A percentile compares a stretch with the other conserved stretches of the same genome.
Evolutionary conservation across 2,888 invertebrate species (phyloP).

Genomic region (Catocala fraxini): DNA sequence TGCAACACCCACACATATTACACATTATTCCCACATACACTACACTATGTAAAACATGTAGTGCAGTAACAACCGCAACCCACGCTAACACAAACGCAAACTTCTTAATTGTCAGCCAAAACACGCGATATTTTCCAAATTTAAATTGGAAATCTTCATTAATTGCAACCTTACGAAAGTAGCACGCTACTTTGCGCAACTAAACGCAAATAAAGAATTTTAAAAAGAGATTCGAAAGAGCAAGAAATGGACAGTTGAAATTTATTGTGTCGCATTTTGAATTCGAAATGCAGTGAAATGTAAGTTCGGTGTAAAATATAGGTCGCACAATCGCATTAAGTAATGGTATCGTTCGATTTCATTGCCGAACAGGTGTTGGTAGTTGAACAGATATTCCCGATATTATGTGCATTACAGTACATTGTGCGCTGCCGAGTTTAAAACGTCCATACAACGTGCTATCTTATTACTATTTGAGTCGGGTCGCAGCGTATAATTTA

Average conservation of each 20-base stretch:
- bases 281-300: slow-evolving; percentile 23
- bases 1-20: slow-evolving; percentile 29
- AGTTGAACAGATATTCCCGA: slow-evolving; percentile 12
- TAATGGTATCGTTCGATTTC: slow-evolving; percentile 31
- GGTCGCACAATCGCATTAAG: slow-evolving; percentile 36
- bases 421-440: slow-evolving; percentile 11
- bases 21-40: slow-evolving; percentile 19
- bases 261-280: background rate
- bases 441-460: slow-evolving; percentile 15
- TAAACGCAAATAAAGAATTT: background rate
- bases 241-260: background rate
- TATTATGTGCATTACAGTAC: slow-evolving; percentile 30
- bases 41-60: background rate
- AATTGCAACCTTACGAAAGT: slow-evolving; percentile 12
- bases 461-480: slow-evolving; percentile 40
- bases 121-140: slow-evolving; percentile 16
- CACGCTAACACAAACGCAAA: slow-evolving; percentile 22
- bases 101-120: slow-evolving; percentile 32
- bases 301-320: slow-evolving; percentile 31
- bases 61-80: slow-evolving; percentile 11
- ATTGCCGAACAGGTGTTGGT: slow-evolving; percentile 22
- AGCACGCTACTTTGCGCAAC: background rate
- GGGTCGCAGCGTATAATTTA: slow-evolving; percentile 41
- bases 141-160: slow-evolving; percentile 36
- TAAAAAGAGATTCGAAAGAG: background rate